phyloP scores from a whole-genome alignment of 2,113 vertebrate species.

The Percopsis transmontana region DNA sequence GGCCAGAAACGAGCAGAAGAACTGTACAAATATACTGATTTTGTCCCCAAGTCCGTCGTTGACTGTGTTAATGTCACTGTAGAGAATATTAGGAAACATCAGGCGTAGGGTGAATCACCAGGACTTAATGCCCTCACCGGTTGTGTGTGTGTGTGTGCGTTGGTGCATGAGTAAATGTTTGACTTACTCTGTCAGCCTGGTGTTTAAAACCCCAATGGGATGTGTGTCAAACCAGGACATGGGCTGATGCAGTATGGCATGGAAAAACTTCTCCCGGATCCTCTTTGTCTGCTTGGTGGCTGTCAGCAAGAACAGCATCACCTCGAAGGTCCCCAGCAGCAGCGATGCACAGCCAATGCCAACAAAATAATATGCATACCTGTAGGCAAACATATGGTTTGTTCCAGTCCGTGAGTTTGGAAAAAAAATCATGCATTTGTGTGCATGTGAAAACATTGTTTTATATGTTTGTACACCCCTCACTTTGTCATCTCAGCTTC shows the following conservation, averaged over 20 bases:
- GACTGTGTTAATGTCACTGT: constrained; percentile 81
- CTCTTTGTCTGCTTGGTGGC: constrained; percentile 62
- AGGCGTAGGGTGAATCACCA: neutral
- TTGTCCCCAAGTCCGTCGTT: constrained; percentile 79
- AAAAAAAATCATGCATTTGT: neutral
- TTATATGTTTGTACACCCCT: constrained; percentile 13
- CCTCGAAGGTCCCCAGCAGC: constrained; percentile 67
- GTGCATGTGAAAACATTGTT: neutral
- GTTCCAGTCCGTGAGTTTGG: too few relatives aligned
- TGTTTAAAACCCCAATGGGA: constrained; percentile 75
- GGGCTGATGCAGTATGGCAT: constrained; percentile 79
- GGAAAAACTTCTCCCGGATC: constrained; percentile 78
- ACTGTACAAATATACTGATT: constrained; percentile 73
- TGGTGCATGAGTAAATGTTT: neutral
- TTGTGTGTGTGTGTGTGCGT: neutral
- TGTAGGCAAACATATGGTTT: constrained; percentile 37
- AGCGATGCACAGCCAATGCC: constrained; percentile 70
- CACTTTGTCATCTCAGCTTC: constrained; percentile 74
- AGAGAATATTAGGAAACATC: constrained; percentile 4
- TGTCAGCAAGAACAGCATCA: constrained; percentile 66
- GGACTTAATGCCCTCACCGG: neutral
- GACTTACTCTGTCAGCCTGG: constrained; percentile 78
- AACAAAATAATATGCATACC: constrained; percentile 77
- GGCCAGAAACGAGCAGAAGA: constrained; percentile 68
- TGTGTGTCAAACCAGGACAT: constrained; percentile 82